A percentile compares a stretch with the other conserved stretches of the same genome.
Evolutionary conservation across 2,888 invertebrate species (phyloP).

Genomic region (Scaptomyza polygonia): DNA sequence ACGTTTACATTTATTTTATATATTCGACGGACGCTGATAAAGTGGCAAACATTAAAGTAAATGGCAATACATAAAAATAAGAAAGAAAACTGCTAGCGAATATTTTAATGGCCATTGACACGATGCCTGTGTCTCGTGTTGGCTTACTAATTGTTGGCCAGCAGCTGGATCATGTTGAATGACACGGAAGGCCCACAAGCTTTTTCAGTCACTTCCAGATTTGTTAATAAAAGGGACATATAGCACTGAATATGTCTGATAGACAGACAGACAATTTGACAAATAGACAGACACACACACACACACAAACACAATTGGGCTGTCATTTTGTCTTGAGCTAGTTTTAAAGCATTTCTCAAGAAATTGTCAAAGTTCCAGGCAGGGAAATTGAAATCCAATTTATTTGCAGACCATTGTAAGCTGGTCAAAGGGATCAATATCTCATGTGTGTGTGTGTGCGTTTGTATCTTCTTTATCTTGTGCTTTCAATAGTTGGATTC

Average conservation of each 20-base stretch:
- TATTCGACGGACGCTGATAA: slow-evolving; percentile 18
- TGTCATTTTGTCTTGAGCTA: slow-evolving; percentile 46
- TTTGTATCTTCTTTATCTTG: slow-evolving; percentile 12
- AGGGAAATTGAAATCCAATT: slow-evolving; percentile 67
- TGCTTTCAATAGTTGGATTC: slow-evolving; percentile 16
- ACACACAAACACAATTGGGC: background rate
- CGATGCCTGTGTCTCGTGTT: slow-evolving; percentile 55
- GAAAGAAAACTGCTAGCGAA: slow-evolving; percentile 9
- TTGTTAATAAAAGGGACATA: slow-evolving; percentile 12
- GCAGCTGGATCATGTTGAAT: background rate
- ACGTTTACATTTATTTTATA: slow-evolving; percentile 1
- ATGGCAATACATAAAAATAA: slow-evolving; percentile 25
- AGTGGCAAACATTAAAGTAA: slow-evolving; percentile 56
- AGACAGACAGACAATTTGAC: background rate
- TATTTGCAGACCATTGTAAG: slow-evolving; percentile 65
- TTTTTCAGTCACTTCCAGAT: slow-evolving; percentile 16
- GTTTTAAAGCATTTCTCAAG: slow-evolving; percentile 38
- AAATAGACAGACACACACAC: background rate
- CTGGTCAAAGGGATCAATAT: slow-evolving; percentile 56
- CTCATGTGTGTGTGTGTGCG: slow-evolving; percentile 17
- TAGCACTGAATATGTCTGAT: slow-evolving; percentile 7
- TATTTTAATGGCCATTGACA: slow-evolving; percentile 42
- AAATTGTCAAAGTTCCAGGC: slow-evolving; percentile 47
- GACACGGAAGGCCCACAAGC: slow-evolving; percentile 5
- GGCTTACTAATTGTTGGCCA: slow-evolving; percentile 59